phyloP scores from a whole-genome alignment of 1,140 invertebrate genomes.

The Adoxophyes honmai region DNA sequence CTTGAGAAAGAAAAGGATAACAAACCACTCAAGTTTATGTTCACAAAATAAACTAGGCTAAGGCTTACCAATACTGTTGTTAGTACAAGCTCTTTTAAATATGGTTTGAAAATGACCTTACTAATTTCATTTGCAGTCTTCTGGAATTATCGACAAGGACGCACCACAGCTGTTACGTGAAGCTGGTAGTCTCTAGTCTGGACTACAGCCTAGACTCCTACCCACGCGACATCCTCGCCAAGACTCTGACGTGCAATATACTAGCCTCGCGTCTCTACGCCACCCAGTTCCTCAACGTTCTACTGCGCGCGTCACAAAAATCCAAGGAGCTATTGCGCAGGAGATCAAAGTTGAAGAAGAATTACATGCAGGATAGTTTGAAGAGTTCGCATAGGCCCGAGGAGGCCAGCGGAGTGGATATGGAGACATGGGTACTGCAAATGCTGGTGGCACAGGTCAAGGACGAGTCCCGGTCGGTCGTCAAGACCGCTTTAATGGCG shows the following conservation, averaged over 20 bases:
- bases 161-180: constrained; percentile 94
- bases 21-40: too few relatives aligned
- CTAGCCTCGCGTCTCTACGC: constrained; percentile 91
- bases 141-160: constrained; percentile 88
- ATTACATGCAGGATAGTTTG: constrained; percentile 44
- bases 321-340: constrained; percentile 60
- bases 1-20: too few relatives aligned
- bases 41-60: too few relatives aligned
- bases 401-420: constrained; percentile 61
- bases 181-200: constrained; percentile 92
- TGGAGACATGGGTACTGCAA: constrained; percentile 89
- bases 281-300: constrained; percentile 91
- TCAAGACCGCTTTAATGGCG: constrained; percentile 86
- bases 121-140: constrained; percentile 85
- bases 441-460: constrained; percentile 89
- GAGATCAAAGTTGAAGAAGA: constrained; percentile 64
- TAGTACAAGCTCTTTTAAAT: too few relatives aligned
- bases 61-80: too few relatives aligned
- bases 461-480: constrained; percentile 87
- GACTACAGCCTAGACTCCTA: constrained; percentile 88
- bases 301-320: constrained; percentile 85
- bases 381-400: constrained; percentile 44
- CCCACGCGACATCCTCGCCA: constrained; percentile 85
- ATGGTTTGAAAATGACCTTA: too few relatives aligned
- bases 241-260: constrained; percentile 81